Evolutionary conservation across 2,888 invertebrate genomes (phyloP).

Genomic region (Hoplodrina blanda): DNA sequence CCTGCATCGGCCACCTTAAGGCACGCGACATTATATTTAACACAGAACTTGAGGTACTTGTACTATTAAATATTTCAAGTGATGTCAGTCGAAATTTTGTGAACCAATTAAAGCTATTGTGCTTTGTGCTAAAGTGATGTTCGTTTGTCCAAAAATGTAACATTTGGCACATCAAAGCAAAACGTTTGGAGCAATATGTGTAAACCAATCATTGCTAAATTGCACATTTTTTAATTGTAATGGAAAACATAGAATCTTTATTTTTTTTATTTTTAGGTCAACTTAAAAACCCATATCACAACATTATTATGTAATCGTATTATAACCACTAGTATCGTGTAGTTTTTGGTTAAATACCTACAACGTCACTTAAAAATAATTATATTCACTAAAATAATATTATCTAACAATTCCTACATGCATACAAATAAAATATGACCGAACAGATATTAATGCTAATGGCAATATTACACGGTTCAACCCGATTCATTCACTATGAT

Average conservation of each 20-base stretch:
- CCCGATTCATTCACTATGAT: constrained; percentile 1
- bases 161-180: constrained; percentile 36
- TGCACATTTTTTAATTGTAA: background rate
- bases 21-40: constrained; percentile 52
- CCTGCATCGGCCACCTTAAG: constrained; percentile 50
- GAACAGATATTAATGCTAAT: constrained; percentile 31
- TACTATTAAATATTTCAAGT: constrained; percentile 65
- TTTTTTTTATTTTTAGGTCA: background rate
- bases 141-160: constrained; percentile 7
- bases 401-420: constrained; percentile 54
- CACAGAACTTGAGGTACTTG: constrained; percentile 18
- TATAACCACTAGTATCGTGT: constrained; percentile 31
- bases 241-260: background rate
- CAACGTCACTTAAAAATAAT: constrained; percentile 26
- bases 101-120: constrained; percentile 41
- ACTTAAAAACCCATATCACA: constrained; percentile 1
- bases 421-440: constrained; percentile 37
- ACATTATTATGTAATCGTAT: constrained; percentile 5
- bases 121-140: constrained; percentile 57
- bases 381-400: constrained; percentile 17
- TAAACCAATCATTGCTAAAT: constrained; percentile 12
- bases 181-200: background rate
- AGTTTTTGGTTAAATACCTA: constrained; percentile 30
- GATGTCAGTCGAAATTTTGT: constrained; percentile 60
- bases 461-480: constrained; percentile 33